Evolutionary conservation across 1,140 invertebrate species (phyloP), one percentile per base, ranked within the genome.

Genomic region (Globodera rostochiensis): DNA sequence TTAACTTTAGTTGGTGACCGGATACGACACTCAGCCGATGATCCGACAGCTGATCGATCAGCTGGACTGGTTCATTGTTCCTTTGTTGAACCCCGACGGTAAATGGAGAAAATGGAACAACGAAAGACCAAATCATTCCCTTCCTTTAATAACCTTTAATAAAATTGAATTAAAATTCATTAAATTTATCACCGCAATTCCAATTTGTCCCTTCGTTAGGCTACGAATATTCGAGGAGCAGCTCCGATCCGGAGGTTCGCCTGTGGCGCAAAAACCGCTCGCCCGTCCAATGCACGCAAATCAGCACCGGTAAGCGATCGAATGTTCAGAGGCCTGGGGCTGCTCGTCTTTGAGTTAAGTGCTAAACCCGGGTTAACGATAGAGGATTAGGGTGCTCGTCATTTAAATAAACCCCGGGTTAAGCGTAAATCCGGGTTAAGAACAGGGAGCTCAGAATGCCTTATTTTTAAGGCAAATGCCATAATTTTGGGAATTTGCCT

Each of bases 191-290:
- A 53, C 1, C 36, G 36, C 36, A 36, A 2, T 53, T 53, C 3
- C 19, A 19, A 19, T 64, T 64, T 64, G 1, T 19, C 0, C 15
- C 19, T 64, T 64, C 57, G 57, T 82, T 84, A 75, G 87, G 87
- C 25, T 90, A 89, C 80, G 88, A 89, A 76, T 89, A 86, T 77
- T 81, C 73, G 69, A 25, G 88, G 50, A 88, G 87, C 73, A 87
- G 85, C 79, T 80, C 80, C 21, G 88, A 89, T 79, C 87, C 87
- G 7, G 89, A 89, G 79, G 82, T 85, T 49, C 80, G 88, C 47
- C 71, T 89, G 11, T 89, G 88, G 88, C 82, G 88, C 21, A 90
- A 89, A 78, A 89, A 89, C 78, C 82, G 89, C 67, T 89, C 88
- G 21, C 88, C 88, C n/a, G 76, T 80, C 25, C 84, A 86, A 69